These are phyloP conservation scores for Calephelis nemesis DNA, from an alignment of 1,140 invertebrate genomes.

Conservation along the genomic window DNA sequence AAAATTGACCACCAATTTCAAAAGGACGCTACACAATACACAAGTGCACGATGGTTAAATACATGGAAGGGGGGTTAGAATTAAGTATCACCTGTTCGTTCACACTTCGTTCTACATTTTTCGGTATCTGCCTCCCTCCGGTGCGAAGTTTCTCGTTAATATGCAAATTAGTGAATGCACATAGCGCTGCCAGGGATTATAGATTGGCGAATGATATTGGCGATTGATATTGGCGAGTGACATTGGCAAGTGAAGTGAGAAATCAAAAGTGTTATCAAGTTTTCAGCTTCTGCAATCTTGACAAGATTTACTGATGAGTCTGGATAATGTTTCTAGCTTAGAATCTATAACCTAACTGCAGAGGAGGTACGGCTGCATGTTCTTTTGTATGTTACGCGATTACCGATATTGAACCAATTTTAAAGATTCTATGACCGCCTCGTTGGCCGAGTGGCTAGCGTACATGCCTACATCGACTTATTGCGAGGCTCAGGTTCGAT, in stretches of 20 bases:
- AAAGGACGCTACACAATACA: no score
- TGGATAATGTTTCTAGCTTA: no score
- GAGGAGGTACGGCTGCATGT: no score
- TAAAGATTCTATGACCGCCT: no score
- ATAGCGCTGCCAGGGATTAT: constrained; percentile 6
- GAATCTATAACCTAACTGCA: no score
- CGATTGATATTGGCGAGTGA: neutral
- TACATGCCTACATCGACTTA: no score
- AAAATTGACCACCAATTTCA: no score
- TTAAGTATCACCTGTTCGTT: constrained; percentile 14
- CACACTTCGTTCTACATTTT: constrained; percentile 2
- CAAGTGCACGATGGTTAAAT: neutral
- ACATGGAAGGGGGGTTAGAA: neutral
- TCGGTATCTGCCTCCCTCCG: neutral
- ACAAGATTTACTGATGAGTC: no score
- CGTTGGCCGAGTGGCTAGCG: no score
- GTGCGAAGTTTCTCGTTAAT: constrained; percentile 11
- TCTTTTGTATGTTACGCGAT: no score
- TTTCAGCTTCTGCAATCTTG: neutral
- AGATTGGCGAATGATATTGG: constrained; percentile 3
- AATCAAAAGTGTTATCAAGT: neutral
- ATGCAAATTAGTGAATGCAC: constrained; percentile 5
- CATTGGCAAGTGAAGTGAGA: neutral
- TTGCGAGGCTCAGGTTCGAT: no score
- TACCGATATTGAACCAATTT: no score